Conservation (phyloP, 1,140 invertebrate species). For the Magallana angulata region DNA sequence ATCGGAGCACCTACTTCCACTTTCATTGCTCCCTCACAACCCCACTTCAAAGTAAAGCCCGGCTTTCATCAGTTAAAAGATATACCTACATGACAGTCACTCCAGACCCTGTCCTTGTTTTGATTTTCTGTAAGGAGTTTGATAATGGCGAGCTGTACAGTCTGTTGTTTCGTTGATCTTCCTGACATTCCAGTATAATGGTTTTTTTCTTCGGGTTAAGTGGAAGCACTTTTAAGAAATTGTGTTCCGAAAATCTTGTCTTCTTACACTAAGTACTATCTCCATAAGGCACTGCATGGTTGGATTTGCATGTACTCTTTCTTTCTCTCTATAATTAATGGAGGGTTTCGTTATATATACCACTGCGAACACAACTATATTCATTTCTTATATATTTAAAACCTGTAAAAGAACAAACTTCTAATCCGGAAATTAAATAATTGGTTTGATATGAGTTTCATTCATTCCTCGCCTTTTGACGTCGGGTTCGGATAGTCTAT, state of each 20-base stretch:
- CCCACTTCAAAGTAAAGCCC: background rate
- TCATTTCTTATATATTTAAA: background rate
- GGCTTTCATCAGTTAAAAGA: background rate
- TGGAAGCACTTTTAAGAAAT: constrained; percentile 1
- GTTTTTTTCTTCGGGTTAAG: background rate
- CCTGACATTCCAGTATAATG: background rate
- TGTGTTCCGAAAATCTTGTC: background rate
- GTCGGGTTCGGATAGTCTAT: background rate
- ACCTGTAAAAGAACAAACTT: background rate
- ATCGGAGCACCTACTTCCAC: background rate
- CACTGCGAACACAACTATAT: background rate
- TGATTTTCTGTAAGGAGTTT: background rate
- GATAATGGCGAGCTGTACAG: background rate
- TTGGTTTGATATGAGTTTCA: background rate
- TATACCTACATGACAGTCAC: background rate
- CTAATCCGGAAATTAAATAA: constrained; percentile 23
- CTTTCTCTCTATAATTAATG: background rate
- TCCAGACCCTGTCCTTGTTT: background rate
- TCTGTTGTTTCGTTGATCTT: background rate
- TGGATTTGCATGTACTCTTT: background rate
- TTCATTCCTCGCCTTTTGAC: background rate
- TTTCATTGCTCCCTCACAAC: background rate
- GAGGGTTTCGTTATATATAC: background rate
- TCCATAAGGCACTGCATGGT: background rate
- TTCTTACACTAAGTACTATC: background rate